Conservation (phyloP, 1,140 invertebrate species). For the Aphelinus certus region DNA sequence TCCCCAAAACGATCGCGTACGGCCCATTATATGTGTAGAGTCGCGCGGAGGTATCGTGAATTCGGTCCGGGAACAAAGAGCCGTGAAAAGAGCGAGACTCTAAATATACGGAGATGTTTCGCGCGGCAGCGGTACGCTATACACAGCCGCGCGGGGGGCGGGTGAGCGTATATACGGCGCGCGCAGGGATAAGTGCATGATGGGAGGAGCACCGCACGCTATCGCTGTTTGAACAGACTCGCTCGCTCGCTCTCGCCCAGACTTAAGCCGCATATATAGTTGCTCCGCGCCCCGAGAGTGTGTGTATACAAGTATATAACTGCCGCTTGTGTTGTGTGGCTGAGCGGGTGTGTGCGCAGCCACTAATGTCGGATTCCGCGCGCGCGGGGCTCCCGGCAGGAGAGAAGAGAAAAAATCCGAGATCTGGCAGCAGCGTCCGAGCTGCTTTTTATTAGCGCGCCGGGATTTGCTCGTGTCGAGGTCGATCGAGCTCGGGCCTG, state of each 20-base stretch:
- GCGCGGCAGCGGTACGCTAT: too few species aligned
- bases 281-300: too few species aligned
- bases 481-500: not conserved
- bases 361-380: not conserved
- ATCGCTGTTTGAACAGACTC: constrained; percentile 66
- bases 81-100: too few species aligned
- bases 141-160: too few species aligned
- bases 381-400: not conserved
- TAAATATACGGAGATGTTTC: too few species aligned
- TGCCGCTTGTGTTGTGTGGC: not conserved
- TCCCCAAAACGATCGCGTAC: too few species aligned
- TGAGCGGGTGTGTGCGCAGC: not conserved
- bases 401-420: constrained; percentile 7
- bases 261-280: constrained; percentile 23
- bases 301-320: not conserved
- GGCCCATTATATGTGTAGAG: too few species aligned
- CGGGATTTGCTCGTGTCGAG: constrained; percentile 5
- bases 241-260: constrained; percentile 56
- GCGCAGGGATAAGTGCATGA: too few species aligned
- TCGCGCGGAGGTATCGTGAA: too few species aligned
- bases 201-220: constrained; percentile 38
- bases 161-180: too few species aligned
- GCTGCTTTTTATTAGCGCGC: not conserved
- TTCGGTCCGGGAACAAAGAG: too few species aligned
- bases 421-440: not conserved